A percentile compares a stretch with the other conserved stretches of the same genome.
These are phyloP conservation scores for Tragulus kanchil DNA, from an alignment of 2,113 vertebrate species.

Conservation along the genomic window DNA sequence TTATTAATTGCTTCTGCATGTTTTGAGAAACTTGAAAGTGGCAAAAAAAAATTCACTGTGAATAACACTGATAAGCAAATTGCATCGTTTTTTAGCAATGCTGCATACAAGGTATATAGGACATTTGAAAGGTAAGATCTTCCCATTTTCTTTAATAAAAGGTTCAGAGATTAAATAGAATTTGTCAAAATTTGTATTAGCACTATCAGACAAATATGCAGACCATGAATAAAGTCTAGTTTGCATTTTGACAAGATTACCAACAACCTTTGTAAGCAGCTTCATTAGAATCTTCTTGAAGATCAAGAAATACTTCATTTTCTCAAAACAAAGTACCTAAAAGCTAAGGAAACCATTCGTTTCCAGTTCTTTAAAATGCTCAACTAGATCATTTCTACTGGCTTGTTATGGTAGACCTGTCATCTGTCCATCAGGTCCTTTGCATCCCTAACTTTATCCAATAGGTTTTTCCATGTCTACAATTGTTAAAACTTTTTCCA, in stretches of 20 bases:
- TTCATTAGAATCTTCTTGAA: neutral
- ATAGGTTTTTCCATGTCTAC: neutral
- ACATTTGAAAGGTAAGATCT: neutral
- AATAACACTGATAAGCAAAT: neutral
- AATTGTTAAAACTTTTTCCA: neutral
- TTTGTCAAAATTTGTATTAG: neutral
- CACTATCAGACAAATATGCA: neutral
- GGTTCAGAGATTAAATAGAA: neutral
- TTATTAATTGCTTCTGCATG: neutral
- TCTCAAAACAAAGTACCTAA: neutral
- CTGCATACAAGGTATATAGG: neutral
- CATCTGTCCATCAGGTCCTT: neutral
- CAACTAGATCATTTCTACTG: neutral
- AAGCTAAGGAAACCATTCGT: neutral
- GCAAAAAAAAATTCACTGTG: neutral
- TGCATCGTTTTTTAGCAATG: neutral
- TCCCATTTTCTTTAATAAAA: neutral
- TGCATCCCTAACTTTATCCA: neutral
- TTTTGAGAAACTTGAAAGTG: neutral
- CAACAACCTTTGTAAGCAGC: neutral
- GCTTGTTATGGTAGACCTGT: neutral
- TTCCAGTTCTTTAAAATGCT: neutral
- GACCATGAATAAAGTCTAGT: neutral
- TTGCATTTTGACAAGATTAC: neutral
- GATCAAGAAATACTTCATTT: neutral